These are phyloP conservation scores for Lanius collurio DNA, from an alignment of 2,113 vertebrate species.

Conservation along the genomic window DNA sequence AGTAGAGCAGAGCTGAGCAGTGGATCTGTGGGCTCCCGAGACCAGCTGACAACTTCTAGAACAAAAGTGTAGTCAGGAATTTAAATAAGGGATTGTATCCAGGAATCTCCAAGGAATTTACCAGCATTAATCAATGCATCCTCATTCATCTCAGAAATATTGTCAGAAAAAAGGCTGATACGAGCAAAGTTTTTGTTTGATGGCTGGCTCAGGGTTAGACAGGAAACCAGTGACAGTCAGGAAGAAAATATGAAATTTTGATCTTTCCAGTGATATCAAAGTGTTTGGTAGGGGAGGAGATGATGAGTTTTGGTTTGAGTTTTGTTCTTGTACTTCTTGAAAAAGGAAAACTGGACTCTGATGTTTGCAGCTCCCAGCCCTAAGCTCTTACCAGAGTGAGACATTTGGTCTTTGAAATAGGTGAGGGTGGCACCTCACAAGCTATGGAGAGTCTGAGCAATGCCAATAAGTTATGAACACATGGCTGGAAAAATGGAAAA, in stretches of 20 bases:
- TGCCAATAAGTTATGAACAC: background rate
- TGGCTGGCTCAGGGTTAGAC: background rate
- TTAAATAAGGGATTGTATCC: background rate
- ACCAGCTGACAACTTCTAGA: background rate
- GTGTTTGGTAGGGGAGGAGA: background rate
- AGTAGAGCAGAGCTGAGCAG: background rate
- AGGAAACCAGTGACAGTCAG: background rate
- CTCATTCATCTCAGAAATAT: background rate
- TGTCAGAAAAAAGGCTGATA: background rate
- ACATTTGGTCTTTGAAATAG: background rate
- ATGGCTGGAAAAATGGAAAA: background rate
- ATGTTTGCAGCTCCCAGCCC: background rate
- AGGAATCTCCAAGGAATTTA: background rate
- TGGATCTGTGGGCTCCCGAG: background rate
- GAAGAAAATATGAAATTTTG: background rate
- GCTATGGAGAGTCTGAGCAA: background rate
- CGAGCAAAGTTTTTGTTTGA: background rate
- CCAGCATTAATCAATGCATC: background rate
- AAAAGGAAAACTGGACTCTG: background rate
- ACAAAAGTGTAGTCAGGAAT: background rate
- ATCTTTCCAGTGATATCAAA: background rate
- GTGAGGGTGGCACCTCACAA: background rate
- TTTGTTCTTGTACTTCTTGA: background rate
- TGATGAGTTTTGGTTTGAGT: background rate
- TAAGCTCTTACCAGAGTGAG: background rate